Base-by-base conservation (phyloP, 30 jellyfish, hydroid and myxozoan genomes). In the Chironex yamaguchii region DNA sequence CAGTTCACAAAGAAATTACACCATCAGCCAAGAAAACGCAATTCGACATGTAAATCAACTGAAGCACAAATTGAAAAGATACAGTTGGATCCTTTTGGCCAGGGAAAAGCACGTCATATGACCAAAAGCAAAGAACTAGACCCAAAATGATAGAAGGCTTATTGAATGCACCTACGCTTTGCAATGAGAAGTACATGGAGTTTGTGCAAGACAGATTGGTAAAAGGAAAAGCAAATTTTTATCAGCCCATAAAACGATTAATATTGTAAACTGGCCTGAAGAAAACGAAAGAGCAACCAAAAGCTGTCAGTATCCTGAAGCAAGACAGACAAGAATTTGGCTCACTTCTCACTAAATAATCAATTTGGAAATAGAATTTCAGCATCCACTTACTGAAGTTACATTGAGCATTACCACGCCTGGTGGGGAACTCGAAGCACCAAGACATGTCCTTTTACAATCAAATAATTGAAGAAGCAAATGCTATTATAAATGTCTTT, bases 301-400 rank as follows among this genome's bases (percentile, higher is more conserved):
- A 64, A n/a, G n/a, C n/a, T n/a, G n/a, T n/a, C n/a, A n/a, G n/a
- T n/a, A n/a, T n/a, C n/a, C n/a, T n/a, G n/a, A n/a, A n/a, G n/a
- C 34, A 81, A 65, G 91, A 81, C 67, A 4, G 91, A 22, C 90
- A 79, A 79, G 83, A 69, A 29, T 22, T 65, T 81, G 75, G 91
- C 11, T 17, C 58, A 32, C 76, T 64, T 28, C 17, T 36, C 6
- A 24, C 64, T 49, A 49, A 64, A 64, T 48, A 4, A 35, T 58
- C 33, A 64, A 62, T 48, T 29, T 66, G 11, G 79, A 52, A 77
- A 80, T 53, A 42, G 80, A 67, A 2, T 77, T 58, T 30, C 80
- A 54, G 20, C 62, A 77, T 42, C 89, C 80, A 32, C 67, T 77
- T 34, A 77, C 89, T 25, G n/a, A 79, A 14, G 62, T 77, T 29